Evolutionary conservation across 1,140 invertebrate species (phyloP).

Genomic region (Drosophila quadrilineata): DNA sequence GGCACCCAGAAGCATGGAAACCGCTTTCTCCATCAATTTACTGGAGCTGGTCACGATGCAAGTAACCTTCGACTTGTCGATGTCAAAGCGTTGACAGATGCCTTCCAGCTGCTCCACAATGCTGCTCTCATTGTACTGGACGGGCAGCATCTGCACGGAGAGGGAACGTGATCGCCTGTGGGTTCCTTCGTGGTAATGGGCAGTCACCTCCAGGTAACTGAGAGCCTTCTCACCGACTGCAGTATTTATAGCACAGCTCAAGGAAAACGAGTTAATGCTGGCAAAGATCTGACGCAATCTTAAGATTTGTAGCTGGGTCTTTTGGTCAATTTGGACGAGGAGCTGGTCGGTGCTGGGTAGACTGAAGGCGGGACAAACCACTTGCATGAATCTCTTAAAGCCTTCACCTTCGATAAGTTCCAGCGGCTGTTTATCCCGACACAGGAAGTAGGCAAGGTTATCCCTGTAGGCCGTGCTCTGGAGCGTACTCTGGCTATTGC

Average conservation of each 20-base stretch:
- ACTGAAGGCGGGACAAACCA: constrained; percentile 8
- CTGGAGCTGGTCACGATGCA: constrained; percentile 27
- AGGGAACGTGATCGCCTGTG: constrained; percentile 16
- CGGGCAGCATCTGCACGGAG: constrained; percentile 16
- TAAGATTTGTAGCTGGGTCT: not conserved
- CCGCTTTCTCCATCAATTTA: constrained; percentile 21
- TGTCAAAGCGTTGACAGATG: constrained; percentile 35
- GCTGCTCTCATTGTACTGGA: constrained; percentile 10
- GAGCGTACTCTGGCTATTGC: constrained; percentile 1
- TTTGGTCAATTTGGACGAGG: constrained; percentile 5
- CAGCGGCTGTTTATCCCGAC: constrained; percentile 33
- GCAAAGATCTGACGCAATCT: constrained; percentile 18
- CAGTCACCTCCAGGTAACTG: constrained; percentile 30
- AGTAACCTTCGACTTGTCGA: constrained; percentile 33
- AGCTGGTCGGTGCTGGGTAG: constrained; percentile 23
- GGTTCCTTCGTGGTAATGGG: constrained; percentile 27
- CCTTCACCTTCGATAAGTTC: constrained; percentile 27
- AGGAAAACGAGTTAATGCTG: constrained; percentile 8
- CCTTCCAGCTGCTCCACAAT: constrained; percentile 35
- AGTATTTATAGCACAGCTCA: constrained; percentile 25
- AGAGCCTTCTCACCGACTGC: not conserved
- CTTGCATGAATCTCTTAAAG: constrained; percentile 22
- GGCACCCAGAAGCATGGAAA: constrained; percentile 17
- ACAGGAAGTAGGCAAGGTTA: constrained; percentile 41
- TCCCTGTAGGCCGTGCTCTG: not conserved